A percentile compares a stretch with the other conserved stretches of the same genome.
These are phyloP conservation scores for Punctoribates punctum DNA, from an alignment of 2,888 invertebrate genomes.

Conservation along the genomic window DNA sequence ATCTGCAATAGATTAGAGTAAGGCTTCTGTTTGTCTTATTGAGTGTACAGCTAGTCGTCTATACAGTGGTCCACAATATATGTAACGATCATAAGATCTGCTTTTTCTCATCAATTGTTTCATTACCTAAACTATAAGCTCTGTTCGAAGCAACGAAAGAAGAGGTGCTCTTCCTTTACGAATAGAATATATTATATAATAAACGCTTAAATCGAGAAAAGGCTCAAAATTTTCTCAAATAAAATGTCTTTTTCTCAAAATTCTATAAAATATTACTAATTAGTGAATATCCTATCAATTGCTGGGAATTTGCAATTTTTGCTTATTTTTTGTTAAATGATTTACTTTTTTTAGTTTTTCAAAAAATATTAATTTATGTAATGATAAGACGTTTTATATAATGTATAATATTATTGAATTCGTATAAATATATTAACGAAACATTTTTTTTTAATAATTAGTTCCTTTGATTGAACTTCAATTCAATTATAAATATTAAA, in stretches of 20 bases:
- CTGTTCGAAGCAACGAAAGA: constrained; percentile 28
- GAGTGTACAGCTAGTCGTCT: constrained; percentile 38
- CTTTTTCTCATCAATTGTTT: constrained; percentile 29
- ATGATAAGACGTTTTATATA: neutral
- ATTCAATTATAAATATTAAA: constrained; percentile 19
- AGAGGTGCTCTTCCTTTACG: constrained; percentile 29
- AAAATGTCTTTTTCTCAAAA: neutral
- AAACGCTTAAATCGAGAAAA: constrained; percentile 6
- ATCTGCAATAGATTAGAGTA: constrained; percentile 12
- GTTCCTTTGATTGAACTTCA: constrained; percentile 18
- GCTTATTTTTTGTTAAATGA: neutral
- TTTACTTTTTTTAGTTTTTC: constrained; percentile 11
- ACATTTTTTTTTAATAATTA: neutral
- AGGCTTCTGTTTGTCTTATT: constrained; percentile 36
- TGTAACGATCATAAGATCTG: constrained; percentile 1
- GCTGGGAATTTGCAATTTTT: constrained; percentile 38
- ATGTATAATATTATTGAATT: neutral
- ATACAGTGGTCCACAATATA: neutral
- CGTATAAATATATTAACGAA: constrained; percentile 8
- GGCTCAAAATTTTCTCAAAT: constrained; percentile 10
- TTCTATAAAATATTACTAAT: neutral
- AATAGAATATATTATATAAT: neutral
- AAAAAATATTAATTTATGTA: neutral
- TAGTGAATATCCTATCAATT: constrained; percentile 27
- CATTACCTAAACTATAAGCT: constrained; percentile 11